Percentiles rank a stretch among this genome's conserved stretches.
These are phyloP conservation scores for Aleiodes testaceus DNA, from an alignment of 2,888 invertebrate genomes.

Conservation along the genomic window DNA sequence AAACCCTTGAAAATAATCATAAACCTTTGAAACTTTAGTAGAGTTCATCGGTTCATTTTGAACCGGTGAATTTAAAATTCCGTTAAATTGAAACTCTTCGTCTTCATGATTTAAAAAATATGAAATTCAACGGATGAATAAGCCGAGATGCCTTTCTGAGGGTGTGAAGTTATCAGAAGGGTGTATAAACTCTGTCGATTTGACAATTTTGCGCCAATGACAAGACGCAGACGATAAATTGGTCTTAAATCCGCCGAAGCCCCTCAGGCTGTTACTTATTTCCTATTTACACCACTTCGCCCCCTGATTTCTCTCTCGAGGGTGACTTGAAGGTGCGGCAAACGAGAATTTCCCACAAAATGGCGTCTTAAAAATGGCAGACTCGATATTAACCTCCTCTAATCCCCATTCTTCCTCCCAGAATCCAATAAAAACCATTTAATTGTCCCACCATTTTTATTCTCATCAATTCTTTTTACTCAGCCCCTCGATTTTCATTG, in stretches of 20 bases:
- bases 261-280: constrained; percentile 71
- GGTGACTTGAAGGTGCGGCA: constrained; percentile 26
- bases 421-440: constrained; percentile 20
- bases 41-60: neutral
- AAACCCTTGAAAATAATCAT: too few relatives aligned
- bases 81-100: too few relatives aligned
- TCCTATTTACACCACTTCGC: constrained; percentile 66
- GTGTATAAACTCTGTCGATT: constrained; percentile 59
- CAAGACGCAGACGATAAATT: constrained; percentile 68
- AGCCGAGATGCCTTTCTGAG: constrained; percentile 32
- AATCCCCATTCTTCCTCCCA: too few relatives aligned
- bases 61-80: neutral
- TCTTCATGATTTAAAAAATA: neutral
- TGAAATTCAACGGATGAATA: constrained; percentile 49
- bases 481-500: constrained; percentile 48
- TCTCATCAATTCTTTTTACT: constrained; percentile 38
- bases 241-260: constrained; percentile 68
- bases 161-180: constrained; percentile 33
- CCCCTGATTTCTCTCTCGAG: constrained; percentile 27
- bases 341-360: constrained; percentile 62
- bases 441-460: constrained; percentile 31
- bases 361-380: constrained; percentile 66
- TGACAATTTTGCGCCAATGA: constrained; percentile 72
- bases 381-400: neutral
- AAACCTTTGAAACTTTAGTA: too few relatives aligned